These are phyloP conservation scores for Kryptolebias ocellatus DNA, from an alignment of 2,797 vertebrate genomes.

Conservation along the genomic window DNA sequence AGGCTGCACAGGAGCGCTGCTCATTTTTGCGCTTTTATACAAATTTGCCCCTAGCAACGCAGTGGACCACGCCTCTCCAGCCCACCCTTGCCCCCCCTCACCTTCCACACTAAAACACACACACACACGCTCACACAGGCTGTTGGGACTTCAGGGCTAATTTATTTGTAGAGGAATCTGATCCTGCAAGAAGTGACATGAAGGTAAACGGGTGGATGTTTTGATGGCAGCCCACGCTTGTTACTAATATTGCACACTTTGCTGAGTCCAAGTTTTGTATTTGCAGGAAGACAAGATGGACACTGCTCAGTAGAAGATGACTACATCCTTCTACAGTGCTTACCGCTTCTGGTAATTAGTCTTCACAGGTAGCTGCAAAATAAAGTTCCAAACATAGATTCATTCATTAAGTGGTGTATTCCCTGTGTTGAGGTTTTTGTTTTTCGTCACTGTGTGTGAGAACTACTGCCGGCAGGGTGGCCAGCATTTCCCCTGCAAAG, in stretches of 20 bases:
- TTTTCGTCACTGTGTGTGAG: constrained; percentile 20
- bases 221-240: constrained; percentile 34
- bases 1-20: constrained; percentile 42
- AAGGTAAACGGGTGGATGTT: constrained; percentile 48
- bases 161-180: constrained; percentile 52
- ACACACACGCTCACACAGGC: not conserved
- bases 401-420: not conserved
- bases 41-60: constrained; percentile 65
- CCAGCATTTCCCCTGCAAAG: constrained; percentile 39
- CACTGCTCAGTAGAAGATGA: not conserved
- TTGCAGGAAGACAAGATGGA: constrained; percentile 20
- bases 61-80: constrained; percentile 61
- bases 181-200: constrained; percentile 49
- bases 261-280: constrained; percentile 11
- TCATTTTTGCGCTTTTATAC: constrained; percentile 73
- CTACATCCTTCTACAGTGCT: not conserved
- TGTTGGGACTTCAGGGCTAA: constrained; percentile 24
- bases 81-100: not conserved
- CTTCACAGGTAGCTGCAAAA: not conserved
- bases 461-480: constrained; percentile 50
- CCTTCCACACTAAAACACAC: not conserved
- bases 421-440: not conserved
- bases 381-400: not conserved
- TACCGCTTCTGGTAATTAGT: not conserved
- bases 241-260: constrained; percentile 23